Conservation (phyloP, 2,113 vertebrate species). For the Eira barbara region DNA sequence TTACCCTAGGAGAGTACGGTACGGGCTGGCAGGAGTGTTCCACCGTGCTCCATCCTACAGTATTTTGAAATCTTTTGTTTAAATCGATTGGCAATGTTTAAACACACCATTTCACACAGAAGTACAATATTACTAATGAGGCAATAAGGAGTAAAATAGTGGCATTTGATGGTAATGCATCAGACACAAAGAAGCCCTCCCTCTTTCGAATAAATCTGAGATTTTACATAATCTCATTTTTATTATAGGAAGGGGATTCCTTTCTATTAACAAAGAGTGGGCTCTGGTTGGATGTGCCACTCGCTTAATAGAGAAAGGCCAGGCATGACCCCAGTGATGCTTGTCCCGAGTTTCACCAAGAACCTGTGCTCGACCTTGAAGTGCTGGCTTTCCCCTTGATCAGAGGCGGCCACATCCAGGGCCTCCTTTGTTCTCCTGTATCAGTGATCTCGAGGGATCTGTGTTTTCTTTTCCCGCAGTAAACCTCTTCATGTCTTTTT, state of each 20-base stretch:
- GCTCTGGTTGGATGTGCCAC: not conserved
- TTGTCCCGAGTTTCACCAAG: not conserved
- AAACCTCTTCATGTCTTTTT: not conserved
- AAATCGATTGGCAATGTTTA: constrained; percentile 55
- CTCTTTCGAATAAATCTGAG: constrained; percentile 38
- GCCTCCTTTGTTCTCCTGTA: not conserved
- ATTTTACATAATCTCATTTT: constrained; percentile 29
- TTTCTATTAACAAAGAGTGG: not conserved
- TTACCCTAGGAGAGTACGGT: not conserved
- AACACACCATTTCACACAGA: constrained; percentile 48
- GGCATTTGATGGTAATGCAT: constrained; percentile 46
- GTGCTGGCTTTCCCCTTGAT: not conserved
- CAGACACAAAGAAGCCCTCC: not conserved
- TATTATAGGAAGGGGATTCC: not conserved
- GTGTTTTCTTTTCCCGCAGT: not conserved
- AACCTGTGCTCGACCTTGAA: not conserved
- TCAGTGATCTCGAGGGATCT: not conserved
- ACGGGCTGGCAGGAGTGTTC: constrained; percentile 19
- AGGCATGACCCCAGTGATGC: not conserved
- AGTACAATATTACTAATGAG: constrained; percentile 58
- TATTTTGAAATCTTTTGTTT: constrained; percentile 63
- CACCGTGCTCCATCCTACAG: not conserved
- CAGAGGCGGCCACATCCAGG: not conserved
- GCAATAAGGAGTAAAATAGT: not conserved
- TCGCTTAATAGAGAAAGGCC: not conserved